Base-by-base conservation (phyloP, 1,140 invertebrate species). In the Anthonomus grandis region DNA sequence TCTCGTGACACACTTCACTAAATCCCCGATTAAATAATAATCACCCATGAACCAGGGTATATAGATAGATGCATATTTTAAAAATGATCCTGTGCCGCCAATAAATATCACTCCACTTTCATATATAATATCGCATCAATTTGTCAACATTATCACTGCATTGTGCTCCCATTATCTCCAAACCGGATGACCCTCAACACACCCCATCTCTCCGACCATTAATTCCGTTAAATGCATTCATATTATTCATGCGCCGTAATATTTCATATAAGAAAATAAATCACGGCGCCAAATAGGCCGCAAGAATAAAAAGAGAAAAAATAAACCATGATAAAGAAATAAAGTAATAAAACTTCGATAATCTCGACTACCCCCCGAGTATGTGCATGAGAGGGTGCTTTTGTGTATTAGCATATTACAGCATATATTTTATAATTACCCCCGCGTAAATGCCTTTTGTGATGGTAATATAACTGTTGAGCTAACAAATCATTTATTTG, bases 311-410 rank as follows among this genome's bases (percentile, higher is more conserved):
- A 24, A 19, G n/a, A 31, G 21, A 37, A 55, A 38, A 48, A 49
- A 55, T 25, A 17, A n/a, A 56, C 23, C 22, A n/a, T n/a, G n/a
- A n/a, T n/a, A 56, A 56, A 56, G 38, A 42, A 48, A 42, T 41
- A 36, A 49, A 49, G 54, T 37, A 56, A 56, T 56, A 56, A 56
- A 56, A 56, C 46, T 48, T 56, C 45, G 54, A 56, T 56, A 56
- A 56, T 56, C 54, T 37, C 42, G 34, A 24, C 19, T 25, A 51
- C 36, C 37, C 22, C 42, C 27, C 38, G 42, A 41, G 36, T 18
- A 44, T 23, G 45, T 18, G 41, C 21, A 45, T 46, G 54, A 56
- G 38, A 47, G 46, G 44, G 44, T 48, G 45, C 38, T 24, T 48
- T 48, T 31, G 34, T 56, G 22, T 41, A 56, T 56, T 56, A 56